Percentiles rank a stretch among this genome's conserved stretches.
Evolutionary conservation across 2,113 vertebrate species (phyloP).

Genomic region (Phrynosoma blainvillii): DNA sequence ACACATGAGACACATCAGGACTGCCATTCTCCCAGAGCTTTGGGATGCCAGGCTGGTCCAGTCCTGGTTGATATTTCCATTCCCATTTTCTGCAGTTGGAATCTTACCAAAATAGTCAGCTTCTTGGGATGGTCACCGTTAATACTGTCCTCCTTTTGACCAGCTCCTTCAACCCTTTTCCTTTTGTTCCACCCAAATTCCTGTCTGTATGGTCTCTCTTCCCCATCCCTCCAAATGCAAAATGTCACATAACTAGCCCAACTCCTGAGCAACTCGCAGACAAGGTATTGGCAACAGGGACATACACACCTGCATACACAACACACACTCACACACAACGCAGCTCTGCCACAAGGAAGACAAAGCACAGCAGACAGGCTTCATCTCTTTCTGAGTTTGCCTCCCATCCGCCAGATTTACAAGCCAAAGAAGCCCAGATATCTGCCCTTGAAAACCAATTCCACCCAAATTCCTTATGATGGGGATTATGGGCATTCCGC

Average conservation of each 20-base stretch:
- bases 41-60: neutral
- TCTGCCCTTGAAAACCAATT: neutral
- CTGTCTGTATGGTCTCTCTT: neutral
- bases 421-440: neutral
- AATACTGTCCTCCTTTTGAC: neutral
- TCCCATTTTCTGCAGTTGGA: neutral
- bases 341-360: neutral
- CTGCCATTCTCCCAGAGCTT: neutral
- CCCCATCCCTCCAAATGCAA: too few relatives aligned
- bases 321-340: neutral
- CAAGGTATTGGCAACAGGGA: neutral
- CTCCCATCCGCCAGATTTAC: conserved; percentile 12
- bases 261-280: neutral
- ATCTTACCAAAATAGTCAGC: neutral
- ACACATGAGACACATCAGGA: neutral
- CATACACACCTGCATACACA: neutral
- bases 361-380: conserved; percentile 3
- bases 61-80: neutral
- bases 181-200: neutral
- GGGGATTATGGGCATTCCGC: neutral
- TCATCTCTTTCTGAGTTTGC: conserved; percentile 89
- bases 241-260: too few relatives aligned
- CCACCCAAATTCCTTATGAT: neutral
- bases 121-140: too few relatives aligned
- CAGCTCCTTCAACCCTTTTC: neutral